Conservation (phyloP, 2,797 vertebrate species). For the Peromyscus attwateri region DNA sequence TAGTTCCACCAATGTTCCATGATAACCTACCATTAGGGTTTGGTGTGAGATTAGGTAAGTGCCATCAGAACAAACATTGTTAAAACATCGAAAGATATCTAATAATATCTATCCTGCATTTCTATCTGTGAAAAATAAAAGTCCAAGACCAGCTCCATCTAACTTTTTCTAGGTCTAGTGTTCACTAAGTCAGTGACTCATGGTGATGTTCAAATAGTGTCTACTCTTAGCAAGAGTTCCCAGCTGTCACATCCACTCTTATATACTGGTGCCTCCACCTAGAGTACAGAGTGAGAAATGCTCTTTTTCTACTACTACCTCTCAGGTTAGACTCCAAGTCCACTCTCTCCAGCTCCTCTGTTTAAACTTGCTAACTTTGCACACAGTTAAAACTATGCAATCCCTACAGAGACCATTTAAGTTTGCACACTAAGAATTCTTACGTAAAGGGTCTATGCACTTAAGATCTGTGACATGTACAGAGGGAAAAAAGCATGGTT, state of each 20-base stretch:
- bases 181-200: neutral
- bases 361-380: neutral
- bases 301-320: neutral
- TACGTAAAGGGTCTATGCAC: neutral
- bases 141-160: neutral
- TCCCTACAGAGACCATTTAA: neutral
- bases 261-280: constrained; percentile 66
- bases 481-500: neutral
- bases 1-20: neutral
- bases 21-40: neutral
- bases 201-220: neutral
- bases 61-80: neutral
- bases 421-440: neutral
- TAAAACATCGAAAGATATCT: neutral
- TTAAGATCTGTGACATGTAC: neutral
- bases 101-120: neutral
- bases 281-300: constrained; percentile 61
- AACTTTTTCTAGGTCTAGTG: neutral
- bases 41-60: neutral
- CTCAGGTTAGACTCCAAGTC: neutral
- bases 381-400: neutral
- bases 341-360: neutral
- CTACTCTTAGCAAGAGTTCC: neutral
- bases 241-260: neutral
- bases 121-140: neutral